These are phyloP conservation scores for Busseola fusca DNA, from an alignment of 2,888 invertebrate species.

Conservation along the genomic window DNA sequence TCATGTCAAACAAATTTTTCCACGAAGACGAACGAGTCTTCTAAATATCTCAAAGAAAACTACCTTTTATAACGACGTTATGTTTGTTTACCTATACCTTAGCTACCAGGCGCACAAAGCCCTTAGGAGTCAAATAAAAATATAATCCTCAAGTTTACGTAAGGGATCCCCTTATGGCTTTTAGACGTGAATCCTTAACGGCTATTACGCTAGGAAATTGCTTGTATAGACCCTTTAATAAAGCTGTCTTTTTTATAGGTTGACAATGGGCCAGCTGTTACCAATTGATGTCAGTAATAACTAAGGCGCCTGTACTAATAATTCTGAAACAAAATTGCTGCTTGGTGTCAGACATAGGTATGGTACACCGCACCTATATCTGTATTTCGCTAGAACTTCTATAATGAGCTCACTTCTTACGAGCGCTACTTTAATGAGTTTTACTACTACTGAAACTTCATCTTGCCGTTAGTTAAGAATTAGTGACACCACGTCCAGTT, in stretches of 20 bases:
- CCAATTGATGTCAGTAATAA: background rate
- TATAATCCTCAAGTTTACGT: constrained; percentile 48
- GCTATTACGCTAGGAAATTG: constrained; percentile 29
- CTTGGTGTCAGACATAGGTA: background rate
- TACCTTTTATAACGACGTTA: constrained; percentile 41
- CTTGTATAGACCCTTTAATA: constrained; percentile 32
- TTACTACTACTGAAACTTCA: constrained; percentile 10
- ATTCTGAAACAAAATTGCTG: background rate
- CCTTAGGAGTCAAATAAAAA: constrained; percentile 49
- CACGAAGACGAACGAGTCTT: constrained; percentile 8
- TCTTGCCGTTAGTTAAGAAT: background rate
- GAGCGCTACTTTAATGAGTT: constrained; percentile 29
- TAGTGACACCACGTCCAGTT: background rate
- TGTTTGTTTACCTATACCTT: constrained; percentile 34
- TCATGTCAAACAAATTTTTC: constrained; percentile 32
- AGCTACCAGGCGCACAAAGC: constrained; percentile 44
- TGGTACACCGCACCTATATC: too few relatives aligned
- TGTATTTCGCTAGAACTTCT: constrained; percentile 1
- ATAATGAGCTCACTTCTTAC: constrained; percentile 33
- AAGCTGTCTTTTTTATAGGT: constrained; percentile 22
- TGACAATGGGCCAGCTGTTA: constrained; percentile 14
- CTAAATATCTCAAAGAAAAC: constrained; percentile 46
- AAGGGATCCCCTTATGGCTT: constrained; percentile 41
- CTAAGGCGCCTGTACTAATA: background rate
- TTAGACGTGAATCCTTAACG: constrained; percentile 37